Evolutionary conservation across 2,113 vertebrate genomes (phyloP), one percentile per base, ranked within the genome.

Genomic region (Bubalus kerabau): DNA sequence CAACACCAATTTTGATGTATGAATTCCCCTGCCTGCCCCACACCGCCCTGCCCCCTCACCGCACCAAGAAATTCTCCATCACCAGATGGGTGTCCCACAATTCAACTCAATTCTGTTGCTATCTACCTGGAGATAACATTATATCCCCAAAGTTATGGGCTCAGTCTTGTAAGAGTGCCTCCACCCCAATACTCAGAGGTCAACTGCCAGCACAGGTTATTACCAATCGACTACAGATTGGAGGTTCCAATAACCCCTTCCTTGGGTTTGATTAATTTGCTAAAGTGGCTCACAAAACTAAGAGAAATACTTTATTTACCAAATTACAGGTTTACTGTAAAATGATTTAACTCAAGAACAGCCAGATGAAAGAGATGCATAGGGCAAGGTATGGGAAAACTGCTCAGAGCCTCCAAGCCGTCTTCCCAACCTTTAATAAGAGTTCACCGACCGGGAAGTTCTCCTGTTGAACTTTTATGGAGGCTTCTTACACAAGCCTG

Each of bases 281-380:
- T 67, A 67, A 50, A 82, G 59, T 26, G 32, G 26, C 28, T 88
- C 48, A 64, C 36, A 88, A 40, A 88, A 80, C 71, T 62, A 11
- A 88, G n/a, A 87, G 50, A 88, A 81, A 88, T 40, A 64, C 52
- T 94, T 87, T 64, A 87, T 36, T 87, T 87, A 81, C 74, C 62
- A 60, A 50, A 54, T n/a, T 17, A 8, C 0, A 0, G 32, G 30
- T 54, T 87, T 32, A 60, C 46, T 50, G 16, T 28, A 60, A 50
- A 19, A 28, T 4, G 13, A n/a, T 48, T 7, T 54, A 62, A 81
- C 57, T 62, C 26, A 80, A 14, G 26, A 92, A 67, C 60, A 92
- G n/a, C 11, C 19, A 12, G 48, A 56, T n/a, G 19, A 64, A 59
- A 59, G 30, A 74, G 30, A 19, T 74, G 80, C 50, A n/a, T 7